Percentiles rank a stretch among this genome's conserved stretches.
Conservation (phyloP, 2,888 invertebrate species). For the Arenicola marina region DNA sequence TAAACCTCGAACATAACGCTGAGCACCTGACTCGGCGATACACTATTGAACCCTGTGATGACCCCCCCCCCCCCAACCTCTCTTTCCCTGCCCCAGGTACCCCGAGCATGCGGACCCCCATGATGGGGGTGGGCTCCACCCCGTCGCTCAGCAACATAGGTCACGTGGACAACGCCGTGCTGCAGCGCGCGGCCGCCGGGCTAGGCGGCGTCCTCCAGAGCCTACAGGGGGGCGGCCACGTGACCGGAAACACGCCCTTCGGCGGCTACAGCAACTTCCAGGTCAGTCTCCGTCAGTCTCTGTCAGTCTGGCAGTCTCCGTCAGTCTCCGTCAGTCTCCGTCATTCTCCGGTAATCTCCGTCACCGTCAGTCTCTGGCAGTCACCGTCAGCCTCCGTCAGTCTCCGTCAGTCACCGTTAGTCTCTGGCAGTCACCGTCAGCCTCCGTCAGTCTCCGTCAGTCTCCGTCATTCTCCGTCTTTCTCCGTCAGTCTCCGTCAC, state of each 20-base stretch:
- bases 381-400: too few species aligned
- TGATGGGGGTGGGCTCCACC: constrained; percentile 11
- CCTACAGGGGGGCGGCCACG: constrained; percentile 73
- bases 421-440: too few species aligned
- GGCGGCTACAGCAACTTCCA: constrained; percentile 13
- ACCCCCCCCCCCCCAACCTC: too few species aligned
- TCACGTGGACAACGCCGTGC: constrained; percentile 61
- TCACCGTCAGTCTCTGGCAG: too few species aligned
- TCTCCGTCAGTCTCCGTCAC: too few species aligned
- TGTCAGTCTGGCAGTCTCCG: neutral
- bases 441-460: too few species aligned
- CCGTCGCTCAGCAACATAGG: constrained; percentile 9
- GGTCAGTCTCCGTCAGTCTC: neutral
- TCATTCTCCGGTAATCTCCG: neutral
- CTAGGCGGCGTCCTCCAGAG: constrained; percentile 74
- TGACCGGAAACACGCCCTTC: constrained; percentile 64
- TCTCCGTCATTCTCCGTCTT: too few species aligned
- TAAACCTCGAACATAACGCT: neutral
- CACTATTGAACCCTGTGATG: too few species aligned
- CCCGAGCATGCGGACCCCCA: constrained; percentile 24
- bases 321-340: too few species aligned
- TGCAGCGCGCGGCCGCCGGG: constrained; percentile 74
- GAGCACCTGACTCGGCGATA: neutral
- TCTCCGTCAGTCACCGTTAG: too few species aligned
- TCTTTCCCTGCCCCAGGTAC: constrained; percentile 18